phyloP scores from a whole-genome alignment of 2,888 invertebrate genomes.

The Piscicola geometra region DNA sequence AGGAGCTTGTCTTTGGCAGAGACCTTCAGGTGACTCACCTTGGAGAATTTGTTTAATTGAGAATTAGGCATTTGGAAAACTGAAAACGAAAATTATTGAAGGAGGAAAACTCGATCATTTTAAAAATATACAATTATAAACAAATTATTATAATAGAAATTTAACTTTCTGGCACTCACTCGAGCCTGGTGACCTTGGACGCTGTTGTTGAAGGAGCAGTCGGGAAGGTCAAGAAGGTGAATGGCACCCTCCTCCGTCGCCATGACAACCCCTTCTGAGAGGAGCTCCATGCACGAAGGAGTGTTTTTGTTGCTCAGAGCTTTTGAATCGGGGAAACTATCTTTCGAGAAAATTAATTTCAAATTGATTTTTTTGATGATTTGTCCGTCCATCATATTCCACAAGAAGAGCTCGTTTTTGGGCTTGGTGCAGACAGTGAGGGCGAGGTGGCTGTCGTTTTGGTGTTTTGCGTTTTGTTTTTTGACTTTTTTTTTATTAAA shows the following conservation, averaged over 20 bases:
- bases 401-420: not conserved
- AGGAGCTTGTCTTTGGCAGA: not conserved
- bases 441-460: not conserved
- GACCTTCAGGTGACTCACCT: not conserved
- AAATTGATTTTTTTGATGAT: not conserved
- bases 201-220: not conserved
- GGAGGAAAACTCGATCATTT: no score
- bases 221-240: not conserved
- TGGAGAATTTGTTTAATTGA: no score
- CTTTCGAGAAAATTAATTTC: not conserved
- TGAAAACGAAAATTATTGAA: no score
- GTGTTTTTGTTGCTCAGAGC: not conserved
- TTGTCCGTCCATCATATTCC: not conserved
- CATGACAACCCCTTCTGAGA: not conserved
- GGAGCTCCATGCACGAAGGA: not conserved
- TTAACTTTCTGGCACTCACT: not conserved
- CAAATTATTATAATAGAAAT: no score
- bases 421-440: not conserved
- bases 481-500: no score
- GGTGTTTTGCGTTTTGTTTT: not conserved
- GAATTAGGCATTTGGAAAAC: no score
- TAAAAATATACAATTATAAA: no score
- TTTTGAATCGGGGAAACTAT: not conserved
- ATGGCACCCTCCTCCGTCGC: not conserved
- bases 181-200: not conserved